These are phyloP conservation scores for Reticulitermes speratus DNA, from an alignment of 1,140 invertebrate genomes.

Conservation along the genomic window DNA sequence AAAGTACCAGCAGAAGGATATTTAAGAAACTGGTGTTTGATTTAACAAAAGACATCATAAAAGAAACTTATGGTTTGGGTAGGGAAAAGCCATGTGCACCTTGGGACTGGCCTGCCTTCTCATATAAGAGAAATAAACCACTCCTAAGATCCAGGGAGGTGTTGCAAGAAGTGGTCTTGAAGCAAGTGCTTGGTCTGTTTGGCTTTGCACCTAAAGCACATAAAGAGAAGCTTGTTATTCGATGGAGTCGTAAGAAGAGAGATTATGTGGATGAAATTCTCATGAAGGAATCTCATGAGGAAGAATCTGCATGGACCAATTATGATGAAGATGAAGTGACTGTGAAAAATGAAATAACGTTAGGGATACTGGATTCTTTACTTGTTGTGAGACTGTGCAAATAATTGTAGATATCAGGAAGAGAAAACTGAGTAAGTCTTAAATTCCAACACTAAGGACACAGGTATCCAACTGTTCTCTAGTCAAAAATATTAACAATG, in stretches of 20 bases:
- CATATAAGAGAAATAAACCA: slow-evolving; percentile 40
- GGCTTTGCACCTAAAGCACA: slow-evolving; percentile 55
- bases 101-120: slow-evolving; percentile 53
- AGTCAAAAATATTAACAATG: background rate
- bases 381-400: slow-evolving; percentile 60
- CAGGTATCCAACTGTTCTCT: background rate
- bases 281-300: slow-evolving; percentile 64
- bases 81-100: slow-evolving; percentile 46
- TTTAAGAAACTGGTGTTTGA: slow-evolving; percentile 62
- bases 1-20: background rate
- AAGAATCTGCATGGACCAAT: slow-evolving; percentile 70
- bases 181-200: slow-evolving; percentile 56
- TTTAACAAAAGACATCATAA: slow-evolving; percentile 62
- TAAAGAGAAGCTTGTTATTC: slow-evolving; percentile 60
- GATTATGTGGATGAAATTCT: slow-evolving; percentile 72
- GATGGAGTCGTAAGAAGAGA: slow-evolving; percentile 66
- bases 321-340: slow-evolving; percentile 68
- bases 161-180: slow-evolving; percentile 54
- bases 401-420: slow-evolving; percentile 37
- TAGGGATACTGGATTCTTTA: slow-evolving; percentile 61
- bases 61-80: slow-evolving; percentile 46
- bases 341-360: slow-evolving; percentile 66
- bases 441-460: background rate
- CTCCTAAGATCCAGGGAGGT: slow-evolving; percentile 46
- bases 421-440: background rate